phyloP scores from a whole-genome alignment of 2,888 invertebrate species.

The Syritta pipiens region DNA sequence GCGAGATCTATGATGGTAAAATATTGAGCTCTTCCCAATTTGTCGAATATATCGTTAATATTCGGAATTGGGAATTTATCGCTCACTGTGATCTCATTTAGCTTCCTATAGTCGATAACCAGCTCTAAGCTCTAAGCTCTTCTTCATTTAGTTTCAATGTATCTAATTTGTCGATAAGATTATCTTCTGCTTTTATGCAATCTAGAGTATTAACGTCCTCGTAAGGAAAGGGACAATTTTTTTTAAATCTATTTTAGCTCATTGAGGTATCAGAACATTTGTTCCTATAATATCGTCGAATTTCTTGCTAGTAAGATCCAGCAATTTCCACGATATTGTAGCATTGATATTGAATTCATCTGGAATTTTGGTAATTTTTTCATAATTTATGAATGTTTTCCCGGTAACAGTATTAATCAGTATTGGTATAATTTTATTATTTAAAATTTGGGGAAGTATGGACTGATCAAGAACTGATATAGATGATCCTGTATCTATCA shows the following conservation, averaged over 20 bases:
- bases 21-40: conserved; percentile 40
- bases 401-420: neutral
- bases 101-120: neutral
- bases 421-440: neutral
- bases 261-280: neutral
- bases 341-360: neutral
- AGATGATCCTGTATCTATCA: conserved; percentile 1
- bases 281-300: neutral
- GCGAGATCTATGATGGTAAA: conserved; percentile 46
- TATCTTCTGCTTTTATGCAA: neutral
- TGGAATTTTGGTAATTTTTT: neutral
- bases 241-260: neutral
- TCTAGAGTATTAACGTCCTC: conserved; percentile 1
- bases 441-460: neutral
- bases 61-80: conserved; percentile 60
- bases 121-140: neutral
- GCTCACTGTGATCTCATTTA: conserved; percentile 32
- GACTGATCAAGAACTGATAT: neutral
- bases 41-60: conserved; percentile 27
- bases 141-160: neutral
- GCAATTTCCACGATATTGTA: neutral
- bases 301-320: neutral
- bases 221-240: neutral
- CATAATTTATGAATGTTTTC: neutral
- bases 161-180: neutral